Conservation (phyloP, 2,888 invertebrate species). For the Eudiplozoon nipponicum region DNA sequence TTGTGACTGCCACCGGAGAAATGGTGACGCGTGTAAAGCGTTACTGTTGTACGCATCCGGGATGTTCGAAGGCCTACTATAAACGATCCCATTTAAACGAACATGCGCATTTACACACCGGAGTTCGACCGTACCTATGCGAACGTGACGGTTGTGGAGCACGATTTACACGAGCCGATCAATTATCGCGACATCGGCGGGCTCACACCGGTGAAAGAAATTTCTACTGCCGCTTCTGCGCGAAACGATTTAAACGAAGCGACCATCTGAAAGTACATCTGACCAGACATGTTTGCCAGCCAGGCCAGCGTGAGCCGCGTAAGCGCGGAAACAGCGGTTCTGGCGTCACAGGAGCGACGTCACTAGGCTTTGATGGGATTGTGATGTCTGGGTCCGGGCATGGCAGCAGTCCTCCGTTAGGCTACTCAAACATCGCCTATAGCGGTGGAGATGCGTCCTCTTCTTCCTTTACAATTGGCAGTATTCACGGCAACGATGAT, state of each 20-base stretch:
- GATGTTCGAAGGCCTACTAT: background rate
- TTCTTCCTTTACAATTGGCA: too few species aligned
- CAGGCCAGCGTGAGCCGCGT: too few species aligned
- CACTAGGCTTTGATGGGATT: too few species aligned
- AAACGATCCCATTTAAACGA: background rate
- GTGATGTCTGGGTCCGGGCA: too few species aligned
- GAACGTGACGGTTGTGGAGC: conserved; percentile 1
- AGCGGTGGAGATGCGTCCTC: too few species aligned
- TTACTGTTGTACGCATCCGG: background rate
- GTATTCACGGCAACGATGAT: too few species aligned
- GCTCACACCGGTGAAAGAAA: conserved; percentile 4
- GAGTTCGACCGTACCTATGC: background rate
- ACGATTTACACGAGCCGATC: conserved; percentile 1
- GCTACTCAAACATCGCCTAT: too few species aligned
- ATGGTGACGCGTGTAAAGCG: background rate
- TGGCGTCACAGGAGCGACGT: too few species aligned
- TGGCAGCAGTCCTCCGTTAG: too few species aligned
- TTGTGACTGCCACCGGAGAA: background rate
- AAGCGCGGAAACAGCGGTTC: too few species aligned
- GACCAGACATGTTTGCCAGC: background rate
- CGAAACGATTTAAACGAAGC: conserved; percentile 3
- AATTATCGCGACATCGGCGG: background rate
- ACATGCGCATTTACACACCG: conserved; percentile 1
- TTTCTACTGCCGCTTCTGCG: conserved; percentile 1
- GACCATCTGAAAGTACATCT: conserved; percentile 1